These are phyloP conservation scores for Lophotis ruficrista DNA, from an alignment of 2,113 vertebrate genomes.

Conservation along the genomic window DNA sequence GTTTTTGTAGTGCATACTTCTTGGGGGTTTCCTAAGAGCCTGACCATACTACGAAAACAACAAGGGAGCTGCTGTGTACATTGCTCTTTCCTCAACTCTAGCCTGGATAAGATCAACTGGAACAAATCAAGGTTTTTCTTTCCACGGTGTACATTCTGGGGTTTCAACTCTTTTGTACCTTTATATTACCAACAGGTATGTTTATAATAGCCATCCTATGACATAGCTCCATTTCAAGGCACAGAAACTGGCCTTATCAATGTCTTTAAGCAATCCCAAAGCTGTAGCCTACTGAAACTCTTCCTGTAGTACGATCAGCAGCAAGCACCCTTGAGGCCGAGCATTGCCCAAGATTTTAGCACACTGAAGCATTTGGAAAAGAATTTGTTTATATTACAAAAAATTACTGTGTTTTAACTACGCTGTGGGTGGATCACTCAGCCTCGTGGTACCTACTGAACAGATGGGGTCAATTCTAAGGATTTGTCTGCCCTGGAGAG, in stretches of 20 bases:
- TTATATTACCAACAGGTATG: not conserved
- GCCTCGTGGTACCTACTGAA: not conserved
- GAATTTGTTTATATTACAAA: not conserved
- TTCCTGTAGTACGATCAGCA: not conserved
- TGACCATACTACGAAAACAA: constrained; percentile 62
- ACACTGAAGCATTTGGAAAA: not conserved
- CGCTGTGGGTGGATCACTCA: not conserved
- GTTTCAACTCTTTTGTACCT: constrained; percentile 11
- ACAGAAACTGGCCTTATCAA: not conserved
- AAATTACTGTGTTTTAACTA: not conserved
- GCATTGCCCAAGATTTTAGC: not conserved
- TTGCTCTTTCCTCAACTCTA: constrained; percentile 23
- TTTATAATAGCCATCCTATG: not conserved
- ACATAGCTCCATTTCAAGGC: not conserved
- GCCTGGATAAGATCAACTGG: constrained; percentile 50
- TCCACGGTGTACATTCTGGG: not conserved
- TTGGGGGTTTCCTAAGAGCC: constrained; percentile 61
- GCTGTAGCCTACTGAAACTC: not conserved
- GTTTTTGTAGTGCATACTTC: constrained; percentile 57
- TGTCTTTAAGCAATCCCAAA: not conserved
- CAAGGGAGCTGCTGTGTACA: constrained; percentile 42
- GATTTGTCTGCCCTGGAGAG: not conserved
- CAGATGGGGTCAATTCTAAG: not conserved
- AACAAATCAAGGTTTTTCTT: constrained; percentile 44
- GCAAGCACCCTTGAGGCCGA: not conserved